Evolutionary conservation across 2,113 vertebrate species (phyloP), one percentile per base, ranked within the genome.

Genomic region (Smithornis capensis): DNA sequence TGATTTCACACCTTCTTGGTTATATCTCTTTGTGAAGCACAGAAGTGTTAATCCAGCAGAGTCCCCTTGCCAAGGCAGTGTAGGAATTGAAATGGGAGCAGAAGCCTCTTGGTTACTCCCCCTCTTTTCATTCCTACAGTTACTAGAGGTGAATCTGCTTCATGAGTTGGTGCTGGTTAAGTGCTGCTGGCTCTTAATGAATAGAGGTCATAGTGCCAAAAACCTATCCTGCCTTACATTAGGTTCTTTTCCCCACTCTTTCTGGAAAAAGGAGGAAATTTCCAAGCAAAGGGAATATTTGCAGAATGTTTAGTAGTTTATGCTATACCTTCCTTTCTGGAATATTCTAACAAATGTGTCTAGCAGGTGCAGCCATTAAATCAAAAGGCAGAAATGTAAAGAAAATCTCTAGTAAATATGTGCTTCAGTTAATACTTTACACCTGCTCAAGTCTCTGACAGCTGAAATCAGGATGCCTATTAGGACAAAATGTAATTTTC

Each of bases 351-450:
- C 64, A 93, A 94, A 96, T 92, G 86, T 93, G 86, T 92, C 92
- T 91, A 87, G 80, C 92, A 94, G 95, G 95, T 96, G 89, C 86
- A 91, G 89, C 82, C 76, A 55, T 90, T 95, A 94, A 96, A 96
- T 94, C 89, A 96, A 93, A 90, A 86, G 60, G 76, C 71, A 93
- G 87, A 95, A 95, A 87, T 63, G 23, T 49, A 83, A 89, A 86
- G 68, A 90, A 95, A 95, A 94, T 33, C n/a, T 89, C 75, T 63
- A 73, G 70, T 94, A 95, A 96, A 94, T 93, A 93, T 40, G 28
- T 75, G 67, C 93, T 97, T 81, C 64, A 69, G 79, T 95, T 96
- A n/a, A n/a, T 90, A 92, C 52, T 90, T 94, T 95, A 92, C 94
- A 94, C 92, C 35, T 92, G 90, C 79, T 97, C 86, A 94, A 74